Evolutionary conservation across 2,113 vertebrate species (phyloP).

Genomic region (Pelecanoides urinatrix): DNA sequence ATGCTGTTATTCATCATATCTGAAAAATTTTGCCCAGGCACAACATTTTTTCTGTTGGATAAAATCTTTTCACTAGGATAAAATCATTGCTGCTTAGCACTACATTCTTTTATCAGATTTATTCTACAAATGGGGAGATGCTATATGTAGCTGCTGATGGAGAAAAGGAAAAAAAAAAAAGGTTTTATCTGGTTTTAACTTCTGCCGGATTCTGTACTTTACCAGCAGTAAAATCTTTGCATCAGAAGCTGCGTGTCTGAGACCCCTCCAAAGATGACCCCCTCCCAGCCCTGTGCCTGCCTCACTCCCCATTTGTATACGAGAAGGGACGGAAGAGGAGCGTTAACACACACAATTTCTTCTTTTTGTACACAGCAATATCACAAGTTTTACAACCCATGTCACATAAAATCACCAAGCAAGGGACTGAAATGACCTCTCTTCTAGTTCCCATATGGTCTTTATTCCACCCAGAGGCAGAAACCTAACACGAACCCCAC

Average conservation of each 20-base stretch:
- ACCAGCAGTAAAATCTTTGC: not conserved
- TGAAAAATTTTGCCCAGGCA: constrained; percentile 39
- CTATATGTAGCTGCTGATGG: not conserved
- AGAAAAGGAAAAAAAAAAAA: not conserved
- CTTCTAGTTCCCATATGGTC: not conserved
- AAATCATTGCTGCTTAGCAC: constrained; percentile 36
- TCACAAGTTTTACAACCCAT: not conserved
- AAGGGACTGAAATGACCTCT: not conserved
- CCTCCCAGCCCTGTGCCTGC: not conserved
- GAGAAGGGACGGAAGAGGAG: not conserved
- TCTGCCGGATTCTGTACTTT: not conserved
- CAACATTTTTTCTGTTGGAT: constrained; percentile 14
- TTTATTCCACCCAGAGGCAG: not conserved
- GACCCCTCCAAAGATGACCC: not conserved
- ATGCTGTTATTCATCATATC: constrained; percentile 9
- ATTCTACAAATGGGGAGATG: not conserved
- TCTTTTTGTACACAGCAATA: not conserved
- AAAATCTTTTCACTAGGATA: constrained; percentile 42
- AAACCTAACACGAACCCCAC: not conserved
- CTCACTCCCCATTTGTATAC: not conserved
- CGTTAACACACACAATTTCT: not conserved
- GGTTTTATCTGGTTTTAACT: not conserved
- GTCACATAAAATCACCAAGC: not conserved
- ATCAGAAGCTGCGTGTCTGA: not conserved
- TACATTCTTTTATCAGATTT: constrained; percentile 53